These are phyloP conservation scores for Chloroceryle amazona DNA, from an alignment of 2,797 vertebrate species.

Conservation along the genomic window DNA sequence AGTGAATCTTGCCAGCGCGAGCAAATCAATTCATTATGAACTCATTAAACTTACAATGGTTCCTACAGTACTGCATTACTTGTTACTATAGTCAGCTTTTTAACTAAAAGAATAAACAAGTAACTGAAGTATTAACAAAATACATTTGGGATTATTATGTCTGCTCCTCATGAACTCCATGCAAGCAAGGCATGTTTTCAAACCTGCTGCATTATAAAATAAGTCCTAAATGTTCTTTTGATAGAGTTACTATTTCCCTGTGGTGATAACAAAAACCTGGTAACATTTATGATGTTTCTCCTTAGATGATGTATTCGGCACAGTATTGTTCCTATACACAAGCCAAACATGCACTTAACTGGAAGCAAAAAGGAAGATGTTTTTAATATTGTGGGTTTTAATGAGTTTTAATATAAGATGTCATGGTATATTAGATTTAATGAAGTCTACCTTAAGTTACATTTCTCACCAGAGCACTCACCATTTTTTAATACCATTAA, in stretches of 20 bases:
- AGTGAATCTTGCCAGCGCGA: not conserved
- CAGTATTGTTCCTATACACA: not conserved
- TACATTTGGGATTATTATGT: not conserved
- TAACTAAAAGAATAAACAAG: not conserved
- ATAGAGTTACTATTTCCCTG: not conserved
- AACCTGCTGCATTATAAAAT: not conserved
- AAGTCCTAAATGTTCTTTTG: not conserved
- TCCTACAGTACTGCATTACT: not conserved
- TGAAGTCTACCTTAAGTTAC: not conserved
- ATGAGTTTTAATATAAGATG: not conserved
- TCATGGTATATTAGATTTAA: not conserved
- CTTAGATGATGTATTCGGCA: not conserved
- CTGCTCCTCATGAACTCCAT: not conserved
- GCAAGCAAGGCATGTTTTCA: not conserved
- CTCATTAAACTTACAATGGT: not conserved
- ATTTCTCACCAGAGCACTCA: not conserved
- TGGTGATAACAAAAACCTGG: not conserved
- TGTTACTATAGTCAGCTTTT: not conserved
- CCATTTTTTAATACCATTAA: not conserved
- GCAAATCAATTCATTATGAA: not conserved
- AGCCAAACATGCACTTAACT: not conserved
- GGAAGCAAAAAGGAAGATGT: not conserved
- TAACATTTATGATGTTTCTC: not conserved
- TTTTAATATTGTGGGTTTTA: not conserved
- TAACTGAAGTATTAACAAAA: not conserved